Base-by-base conservation (phyloP, 2,888 invertebrate genomes). In the Sinelater perroti region DNA sequence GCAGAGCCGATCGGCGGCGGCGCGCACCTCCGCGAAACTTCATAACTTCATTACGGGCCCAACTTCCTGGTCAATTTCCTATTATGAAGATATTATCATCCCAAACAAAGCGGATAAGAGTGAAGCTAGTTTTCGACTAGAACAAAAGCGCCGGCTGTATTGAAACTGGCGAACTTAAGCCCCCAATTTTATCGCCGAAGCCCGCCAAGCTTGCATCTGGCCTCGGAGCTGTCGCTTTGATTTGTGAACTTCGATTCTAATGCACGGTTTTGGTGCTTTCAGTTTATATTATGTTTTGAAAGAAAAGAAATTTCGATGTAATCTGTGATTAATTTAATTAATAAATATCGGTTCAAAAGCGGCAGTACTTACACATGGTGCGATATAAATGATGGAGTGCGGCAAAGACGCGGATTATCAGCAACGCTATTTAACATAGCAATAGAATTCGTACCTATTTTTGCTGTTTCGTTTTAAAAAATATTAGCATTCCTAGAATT, bases 81-180 rank as follows among this genome's bases (percentile, higher is more conserved):
- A 67, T 68, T 64, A 69, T 71, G 70, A 69, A 69, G 68, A 68
- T 67, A 71, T 71, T 71, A 72, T 70, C 66, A 68, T 57, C 63
- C 61, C 65, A 69, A 71, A 72, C 72, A 70, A 72, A 72, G 67
- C 58, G 66, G 67, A 70, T 71, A 70, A 71, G 72, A 72, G 68
- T 70, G 65, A 60, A 69, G 66, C 65, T 67, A 61, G 63, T 60
- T 62, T 62, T 61, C 50, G 61, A 56, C 61, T 60, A 62, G 49
- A 64, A 66, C 66, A 68, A 70, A 67, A 61, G 63, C 44, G 14
- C 20, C 40, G n/a, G 50, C 18, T 52, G 38, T 35, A 1, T 11
- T 42, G 42, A 42, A 1, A n/a, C 17, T n/a, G 17, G 13, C 18
- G 30, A 7, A 21, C 28, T 50, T 24, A 56, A 56, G 50, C 50